These are phyloP conservation scores for Bubo blakistoni DNA, from an alignment of 2,113 vertebrate genomes.

Conservation along the genomic window DNA sequence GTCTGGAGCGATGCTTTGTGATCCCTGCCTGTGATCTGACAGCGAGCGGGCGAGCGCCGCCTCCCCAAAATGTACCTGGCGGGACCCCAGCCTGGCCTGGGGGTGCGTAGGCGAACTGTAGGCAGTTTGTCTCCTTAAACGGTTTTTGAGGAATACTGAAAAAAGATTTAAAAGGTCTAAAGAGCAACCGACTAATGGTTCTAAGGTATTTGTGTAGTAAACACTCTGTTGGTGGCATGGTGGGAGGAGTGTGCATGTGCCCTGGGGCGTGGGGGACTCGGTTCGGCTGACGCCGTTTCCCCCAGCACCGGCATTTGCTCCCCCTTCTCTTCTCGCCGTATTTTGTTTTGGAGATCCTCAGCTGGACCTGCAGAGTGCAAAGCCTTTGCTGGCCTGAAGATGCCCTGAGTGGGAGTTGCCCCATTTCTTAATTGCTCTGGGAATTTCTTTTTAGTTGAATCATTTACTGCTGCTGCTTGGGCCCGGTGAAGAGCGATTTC, in stretches of 20 bases:
- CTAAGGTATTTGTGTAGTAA: not conserved
- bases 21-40: not conserved
- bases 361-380: not conserved
- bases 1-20: not conserved
- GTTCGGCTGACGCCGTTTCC: not conserved
- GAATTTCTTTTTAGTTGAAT: not conserved
- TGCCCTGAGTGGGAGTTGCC: not conserved
- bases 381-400: not conserved
- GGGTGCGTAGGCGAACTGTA: not conserved
- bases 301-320: not conserved
- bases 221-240: not conserved
- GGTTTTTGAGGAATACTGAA: not conserved
- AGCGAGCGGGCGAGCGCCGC: rapidly evolving
- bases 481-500: not conserved
- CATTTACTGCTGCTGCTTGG: rapidly evolving
- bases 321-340: rapidly evolving
- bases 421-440: not conserved
- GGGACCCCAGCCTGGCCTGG: not conserved
- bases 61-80: rapidly evolving
- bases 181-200: not conserved
- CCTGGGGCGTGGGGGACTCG: rapidly evolving
- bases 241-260: not conserved
- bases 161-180: not conserved
- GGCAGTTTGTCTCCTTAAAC: not conserved
- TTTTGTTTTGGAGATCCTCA: not conserved